A percentile compares a stretch with the other conserved stretches of the same genome.
These are phyloP conservation scores for Chunga burmeisteri DNA, from an alignment of 2,113 vertebrate genomes.

Conservation along the genomic window DNA sequence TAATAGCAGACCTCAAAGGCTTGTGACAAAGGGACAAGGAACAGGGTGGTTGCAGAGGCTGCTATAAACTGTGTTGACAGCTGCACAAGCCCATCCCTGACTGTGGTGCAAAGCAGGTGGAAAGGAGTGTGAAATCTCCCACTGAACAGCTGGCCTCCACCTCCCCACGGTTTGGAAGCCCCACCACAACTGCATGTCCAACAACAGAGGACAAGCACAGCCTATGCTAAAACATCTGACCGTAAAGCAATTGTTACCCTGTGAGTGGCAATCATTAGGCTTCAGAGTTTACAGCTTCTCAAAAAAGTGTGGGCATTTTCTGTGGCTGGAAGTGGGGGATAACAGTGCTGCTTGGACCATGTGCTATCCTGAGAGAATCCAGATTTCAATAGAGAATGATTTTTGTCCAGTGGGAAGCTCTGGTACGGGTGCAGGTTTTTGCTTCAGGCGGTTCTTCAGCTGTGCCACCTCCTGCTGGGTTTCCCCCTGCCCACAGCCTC, in stretches of 20 bases:
- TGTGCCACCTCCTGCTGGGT: neutral
- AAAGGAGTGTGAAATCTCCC: neutral
- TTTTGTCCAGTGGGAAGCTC: neutral
- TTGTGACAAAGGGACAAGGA: neutral
- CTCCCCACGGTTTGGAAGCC: neutral
- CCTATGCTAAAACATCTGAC: neutral
- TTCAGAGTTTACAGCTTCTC: neutral
- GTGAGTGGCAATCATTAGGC: neutral
- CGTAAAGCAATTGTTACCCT: neutral
- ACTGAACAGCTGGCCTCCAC: neutral
- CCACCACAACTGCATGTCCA: neutral
- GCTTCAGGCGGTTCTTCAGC: neutral
- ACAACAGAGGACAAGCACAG: neutral
- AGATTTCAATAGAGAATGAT: neutral
- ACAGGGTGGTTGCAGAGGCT: neutral
- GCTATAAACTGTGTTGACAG: neutral
- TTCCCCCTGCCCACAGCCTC: neutral
- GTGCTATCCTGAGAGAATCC: neutral
- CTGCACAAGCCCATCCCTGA: neutral
- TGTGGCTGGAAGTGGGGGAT: neutral
- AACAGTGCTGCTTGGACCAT: neutral
- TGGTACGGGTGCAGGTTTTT: neutral
- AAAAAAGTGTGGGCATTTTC: neutral
- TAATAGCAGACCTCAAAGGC: neutral
- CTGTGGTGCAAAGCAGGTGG: neutral